phyloP scores from a whole-genome alignment of 2,797 vertebrate species.

The Clamator glandarius region DNA sequence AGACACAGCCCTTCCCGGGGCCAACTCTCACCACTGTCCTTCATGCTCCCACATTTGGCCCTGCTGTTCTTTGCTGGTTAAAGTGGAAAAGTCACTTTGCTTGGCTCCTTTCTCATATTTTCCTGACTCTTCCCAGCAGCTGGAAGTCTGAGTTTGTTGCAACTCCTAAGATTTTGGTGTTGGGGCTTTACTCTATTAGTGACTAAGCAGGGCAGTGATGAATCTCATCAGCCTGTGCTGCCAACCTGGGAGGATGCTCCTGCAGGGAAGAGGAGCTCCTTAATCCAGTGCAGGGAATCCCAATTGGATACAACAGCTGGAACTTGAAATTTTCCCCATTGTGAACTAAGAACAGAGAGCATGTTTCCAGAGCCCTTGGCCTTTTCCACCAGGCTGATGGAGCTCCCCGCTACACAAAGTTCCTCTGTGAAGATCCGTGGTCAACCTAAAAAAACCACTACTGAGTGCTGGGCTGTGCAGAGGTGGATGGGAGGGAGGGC shows the following conservation, averaged over 20 bases:
- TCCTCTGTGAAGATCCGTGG: not conserved
- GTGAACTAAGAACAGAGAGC: not conserved
- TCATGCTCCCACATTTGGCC: rapidly evolving
- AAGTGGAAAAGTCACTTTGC: not conserved
- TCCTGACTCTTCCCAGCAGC: not conserved
- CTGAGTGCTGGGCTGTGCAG: not conserved
- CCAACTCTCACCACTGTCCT: not conserved
- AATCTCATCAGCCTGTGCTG: not conserved
- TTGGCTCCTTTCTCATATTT: not conserved
- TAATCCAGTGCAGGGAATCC: not conserved
- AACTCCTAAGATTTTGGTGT: not conserved
- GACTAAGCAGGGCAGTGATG: too few species aligned
- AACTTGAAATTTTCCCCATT: not conserved
- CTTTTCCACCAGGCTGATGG: not conserved
- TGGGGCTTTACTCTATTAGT: not conserved
- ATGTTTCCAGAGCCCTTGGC: not conserved
- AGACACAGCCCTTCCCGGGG: not conserved
- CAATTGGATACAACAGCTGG: not conserved
- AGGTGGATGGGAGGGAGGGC: not conserved
- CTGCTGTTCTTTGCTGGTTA: not conserved
- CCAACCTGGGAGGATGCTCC: not conserved
- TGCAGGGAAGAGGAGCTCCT: not conserved
- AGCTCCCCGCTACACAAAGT: not conserved
- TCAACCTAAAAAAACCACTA: not conserved
- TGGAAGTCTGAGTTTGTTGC: not conserved